A percentile compares a stretch with the other conserved stretches of the same genome.
Conservation (phyloP, 2,113 vertebrate species). For the Podiceps cristatus region DNA sequence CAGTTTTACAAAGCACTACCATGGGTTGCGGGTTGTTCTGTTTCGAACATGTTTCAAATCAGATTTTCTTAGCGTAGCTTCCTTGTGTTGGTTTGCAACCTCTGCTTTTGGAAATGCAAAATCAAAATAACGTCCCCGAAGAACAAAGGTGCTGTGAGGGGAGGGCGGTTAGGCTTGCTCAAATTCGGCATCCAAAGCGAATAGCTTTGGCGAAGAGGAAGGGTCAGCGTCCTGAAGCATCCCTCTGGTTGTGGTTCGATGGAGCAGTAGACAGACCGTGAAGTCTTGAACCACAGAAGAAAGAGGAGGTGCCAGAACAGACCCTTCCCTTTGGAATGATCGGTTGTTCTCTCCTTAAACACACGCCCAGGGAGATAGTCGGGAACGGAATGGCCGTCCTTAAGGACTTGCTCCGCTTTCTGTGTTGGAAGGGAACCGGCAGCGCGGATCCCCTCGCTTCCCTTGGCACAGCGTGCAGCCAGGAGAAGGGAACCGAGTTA, state of each 20-base stretch:
- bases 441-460: not conserved
- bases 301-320: not conserved
- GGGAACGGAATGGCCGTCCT: not conserved
- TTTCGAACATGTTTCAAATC: not conserved
- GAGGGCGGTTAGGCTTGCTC: not conserved
- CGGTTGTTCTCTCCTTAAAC: not conserved
- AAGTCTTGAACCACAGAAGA: not conserved
- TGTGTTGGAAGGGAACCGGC: not conserved
- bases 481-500: not conserved
- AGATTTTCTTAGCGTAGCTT: not conserved
- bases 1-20: constrained; percentile 30
- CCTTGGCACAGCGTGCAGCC: not conserved
- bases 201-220: not conserved
- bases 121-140: not conserved
- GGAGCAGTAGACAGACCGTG: not conserved
- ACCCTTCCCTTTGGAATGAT: not conserved
- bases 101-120: constrained; percentile 8
- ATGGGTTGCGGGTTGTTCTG: constrained; percentile 1
- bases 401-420: not conserved
- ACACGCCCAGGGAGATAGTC: not conserved
- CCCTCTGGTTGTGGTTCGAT: not conserved
- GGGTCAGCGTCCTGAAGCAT: not conserved
- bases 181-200: not conserved
- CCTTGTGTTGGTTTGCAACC: constrained; percentile 9
- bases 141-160: not conserved